phyloP scores from a whole-genome alignment of 2,113 vertebrate genomes.

The Anhinga anhinga region DNA sequence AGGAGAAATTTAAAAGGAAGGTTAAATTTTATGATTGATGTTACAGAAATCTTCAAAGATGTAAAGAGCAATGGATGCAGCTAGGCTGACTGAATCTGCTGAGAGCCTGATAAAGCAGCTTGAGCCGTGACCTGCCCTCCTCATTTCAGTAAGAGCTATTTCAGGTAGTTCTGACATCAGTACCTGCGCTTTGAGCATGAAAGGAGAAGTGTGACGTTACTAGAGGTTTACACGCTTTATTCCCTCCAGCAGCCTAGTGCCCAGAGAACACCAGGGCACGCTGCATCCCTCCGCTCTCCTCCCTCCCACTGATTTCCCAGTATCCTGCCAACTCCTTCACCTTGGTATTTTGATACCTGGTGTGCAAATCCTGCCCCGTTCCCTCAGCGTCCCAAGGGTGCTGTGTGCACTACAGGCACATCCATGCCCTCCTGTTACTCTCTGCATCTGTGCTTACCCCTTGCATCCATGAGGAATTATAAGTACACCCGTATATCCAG shows the following conservation, averaged over 20 bases:
- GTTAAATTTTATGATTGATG: neutral
- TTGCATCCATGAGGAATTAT: neutral
- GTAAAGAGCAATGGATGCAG: neutral
- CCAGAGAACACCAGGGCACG: neutral
- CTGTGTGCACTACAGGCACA: neutral
- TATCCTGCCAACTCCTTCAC: neutral
- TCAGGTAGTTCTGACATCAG: neutral
- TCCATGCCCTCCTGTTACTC: neutral
- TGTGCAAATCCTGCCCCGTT: neutral
- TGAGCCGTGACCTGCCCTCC: neutral
- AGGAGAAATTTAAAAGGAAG: neutral
- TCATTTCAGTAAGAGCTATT: neutral
- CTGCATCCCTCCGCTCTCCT: neutral
- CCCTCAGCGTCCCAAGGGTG: neutral
- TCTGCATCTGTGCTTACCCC: fast-evolving
- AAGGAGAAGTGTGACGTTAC: neutral
- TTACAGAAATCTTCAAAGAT: neutral
- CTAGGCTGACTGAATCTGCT: neutral
- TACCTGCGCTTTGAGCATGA: neutral
- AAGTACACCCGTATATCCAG: fast-evolving
- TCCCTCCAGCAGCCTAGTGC: neutral
- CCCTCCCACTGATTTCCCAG: neutral
- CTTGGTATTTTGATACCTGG: neutral
- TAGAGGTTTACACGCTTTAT: neutral
- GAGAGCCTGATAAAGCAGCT: neutral